Conservation (phyloP, 1,140 invertebrate species). For the Rhynchophorus ferrugineus region DNA sequence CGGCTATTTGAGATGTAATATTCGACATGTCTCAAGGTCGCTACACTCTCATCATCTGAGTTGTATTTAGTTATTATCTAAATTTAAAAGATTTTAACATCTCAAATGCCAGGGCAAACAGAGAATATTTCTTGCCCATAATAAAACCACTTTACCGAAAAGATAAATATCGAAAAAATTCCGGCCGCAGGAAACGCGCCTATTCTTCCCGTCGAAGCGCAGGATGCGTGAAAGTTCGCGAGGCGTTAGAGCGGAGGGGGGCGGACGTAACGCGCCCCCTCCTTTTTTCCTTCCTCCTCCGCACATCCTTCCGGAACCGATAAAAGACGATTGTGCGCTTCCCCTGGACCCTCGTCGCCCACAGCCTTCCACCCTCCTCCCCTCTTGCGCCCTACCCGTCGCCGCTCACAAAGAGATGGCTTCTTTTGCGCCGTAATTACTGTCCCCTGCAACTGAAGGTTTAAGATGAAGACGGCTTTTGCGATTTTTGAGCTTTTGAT, state of each 20-base stretch:
- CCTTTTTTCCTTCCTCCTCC: conserved; percentile 10
- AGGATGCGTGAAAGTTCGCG: not conserved
- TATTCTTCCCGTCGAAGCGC: no score
- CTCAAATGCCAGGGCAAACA: no score
- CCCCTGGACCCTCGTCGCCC: conserved; percentile 20
- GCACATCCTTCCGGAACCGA: conserved; percentile 37
- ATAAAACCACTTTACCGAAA: no score
- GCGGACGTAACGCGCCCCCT: not conserved
- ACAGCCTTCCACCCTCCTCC: conserved; percentile 29
- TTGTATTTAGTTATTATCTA: no score
- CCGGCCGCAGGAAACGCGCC: no score
- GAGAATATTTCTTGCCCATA: no score
- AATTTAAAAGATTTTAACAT: no score
- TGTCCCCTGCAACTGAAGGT: conserved; percentile 30
- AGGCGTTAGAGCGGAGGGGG: not conserved
- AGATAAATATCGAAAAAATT: no score
- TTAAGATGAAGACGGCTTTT: conserved; percentile 5
- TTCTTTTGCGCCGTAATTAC: conserved; percentile 33
- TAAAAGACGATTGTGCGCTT: conserved; percentile 34
- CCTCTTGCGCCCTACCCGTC: not conserved
- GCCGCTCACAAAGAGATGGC: conserved; percentile 31
- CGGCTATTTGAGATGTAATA: no score
- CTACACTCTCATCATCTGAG: no score
- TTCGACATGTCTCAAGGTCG: no score
- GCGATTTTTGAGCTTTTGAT: no score